Conservation (phyloP, 2,113 vertebrate genomes). For the Athene cunicularia region DNA sequence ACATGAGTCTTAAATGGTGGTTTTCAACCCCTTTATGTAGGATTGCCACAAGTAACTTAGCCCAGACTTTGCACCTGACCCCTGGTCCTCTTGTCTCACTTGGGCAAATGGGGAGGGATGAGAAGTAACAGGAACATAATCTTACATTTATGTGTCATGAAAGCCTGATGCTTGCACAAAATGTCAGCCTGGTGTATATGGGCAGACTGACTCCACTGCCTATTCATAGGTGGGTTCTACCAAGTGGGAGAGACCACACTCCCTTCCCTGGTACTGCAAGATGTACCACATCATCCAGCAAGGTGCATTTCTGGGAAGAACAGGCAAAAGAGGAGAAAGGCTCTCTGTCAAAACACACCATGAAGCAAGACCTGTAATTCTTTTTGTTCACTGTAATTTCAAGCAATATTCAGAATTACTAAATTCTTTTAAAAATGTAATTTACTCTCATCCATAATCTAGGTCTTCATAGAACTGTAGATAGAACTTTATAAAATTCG, state of each 20-base stretch:
- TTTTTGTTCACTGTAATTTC: neutral
- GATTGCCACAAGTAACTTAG: neutral
- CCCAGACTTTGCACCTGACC: neutral
- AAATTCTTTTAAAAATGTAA: neutral
- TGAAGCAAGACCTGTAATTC: neutral
- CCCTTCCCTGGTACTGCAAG: neutral
- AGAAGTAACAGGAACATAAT: neutral
- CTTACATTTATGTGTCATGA: neutral
- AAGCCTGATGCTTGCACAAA: neutral
- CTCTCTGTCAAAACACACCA: neutral
- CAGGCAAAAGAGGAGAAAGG: neutral
- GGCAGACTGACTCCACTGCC: neutral
- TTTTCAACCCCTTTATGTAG: neutral
- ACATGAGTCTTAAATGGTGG: neutral
- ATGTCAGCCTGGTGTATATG: neutral
- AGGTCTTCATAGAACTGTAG: neutral
- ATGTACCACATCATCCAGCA: neutral
- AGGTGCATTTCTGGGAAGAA: neutral
- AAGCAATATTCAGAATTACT: neutral
- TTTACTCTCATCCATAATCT: neutral
- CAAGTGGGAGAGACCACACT: neutral
- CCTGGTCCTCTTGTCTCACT: neutral
- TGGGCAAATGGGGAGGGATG: neutral
- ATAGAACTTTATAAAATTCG: neutral
- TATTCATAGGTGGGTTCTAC: neutral